Base-by-base conservation (phyloP, 2,797 vertebrate genomes). In the Cephalopachus bancanus region DNA sequence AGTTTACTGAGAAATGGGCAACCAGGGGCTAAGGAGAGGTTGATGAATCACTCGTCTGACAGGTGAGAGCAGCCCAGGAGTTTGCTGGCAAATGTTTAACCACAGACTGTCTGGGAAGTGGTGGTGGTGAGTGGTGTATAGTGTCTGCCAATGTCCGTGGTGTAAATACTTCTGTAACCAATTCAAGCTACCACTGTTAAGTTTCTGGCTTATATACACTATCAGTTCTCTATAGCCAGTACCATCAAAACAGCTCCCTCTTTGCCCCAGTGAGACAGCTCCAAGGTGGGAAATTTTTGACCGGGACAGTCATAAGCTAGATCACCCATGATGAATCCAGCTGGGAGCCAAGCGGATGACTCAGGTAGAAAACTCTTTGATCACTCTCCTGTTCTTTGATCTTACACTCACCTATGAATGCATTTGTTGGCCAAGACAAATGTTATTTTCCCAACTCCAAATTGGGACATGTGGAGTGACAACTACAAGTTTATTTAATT, bases 401-500 rank as follows among this genome's bases (percentile, higher is more conserved):
- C 74, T 94, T 59, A 64, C 16, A 2, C 19, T 93, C 60, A 87
- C 33, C 24, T 72, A 26, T 59, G 69, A 65, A 84, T 65, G 62
- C 22, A n/a, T 37, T n/a, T 75, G 83, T 49, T 55, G 44, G 67
- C 64, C 59, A 79, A 75, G 44, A 69, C 26, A 67, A 83, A 30
- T 14, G 65, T 76, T 93, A 76, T 37, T 90, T 95, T 89, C 71
- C 72, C 69, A 30, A 53, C 28, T 87, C 64, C 24, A 37, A 33
- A 49, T 6, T 51, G 37, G 12, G 57, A 33, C 14, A 3, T 20
- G 55, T 16, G 26, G 80, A 16, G 28, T 62, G 90, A 79, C 9
- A 10, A 8, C 55, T 5, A n/a, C 55, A 44, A 74, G 30, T 33
- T 8, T 24, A 55, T 67, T 89, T 44, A 19, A 76, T 83, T 37